Evolutionary conservation across 2,888 invertebrate species (phyloP).

Genomic region (Platycnemis pennipes): DNA sequence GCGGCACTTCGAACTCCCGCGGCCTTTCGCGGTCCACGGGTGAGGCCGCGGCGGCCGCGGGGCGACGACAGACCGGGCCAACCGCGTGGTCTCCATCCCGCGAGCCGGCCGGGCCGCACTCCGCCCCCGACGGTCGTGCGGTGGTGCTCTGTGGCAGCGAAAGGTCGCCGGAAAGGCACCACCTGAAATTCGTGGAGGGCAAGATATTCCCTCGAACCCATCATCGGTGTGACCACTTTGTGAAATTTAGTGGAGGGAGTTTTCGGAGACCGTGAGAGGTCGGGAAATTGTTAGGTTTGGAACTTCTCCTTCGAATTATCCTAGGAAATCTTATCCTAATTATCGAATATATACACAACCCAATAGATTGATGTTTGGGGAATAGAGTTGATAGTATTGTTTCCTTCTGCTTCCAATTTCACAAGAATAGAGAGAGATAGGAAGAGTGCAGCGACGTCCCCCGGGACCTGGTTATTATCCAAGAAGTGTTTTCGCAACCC

Average conservation of each 20-base stretch:
- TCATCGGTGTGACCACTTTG: no score
- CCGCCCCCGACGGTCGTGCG: not conserved
- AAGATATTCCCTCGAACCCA: no score
- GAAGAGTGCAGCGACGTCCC: not conserved
- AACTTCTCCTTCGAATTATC: no score
- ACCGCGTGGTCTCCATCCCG: constrained; percentile 46
- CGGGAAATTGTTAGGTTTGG: no score
- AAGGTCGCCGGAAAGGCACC: not conserved
- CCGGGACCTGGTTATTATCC: not conserved
- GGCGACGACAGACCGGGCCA: not conserved
- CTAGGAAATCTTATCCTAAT: no score
- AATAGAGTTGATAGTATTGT: no score
- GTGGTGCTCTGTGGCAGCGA: not conserved
- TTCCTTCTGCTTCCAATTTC: no score
- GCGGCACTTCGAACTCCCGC: not conserved
- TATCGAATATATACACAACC: no score
- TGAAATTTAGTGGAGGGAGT: no score
- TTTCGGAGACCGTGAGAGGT: no score
- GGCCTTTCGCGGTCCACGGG: not conserved
- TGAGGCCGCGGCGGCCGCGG: not conserved
- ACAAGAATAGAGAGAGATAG: not conserved
- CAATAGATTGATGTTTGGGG: no score
- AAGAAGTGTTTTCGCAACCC: no score
- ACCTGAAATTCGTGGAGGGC: not conserved
- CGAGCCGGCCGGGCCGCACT: not conserved